Evolutionary conservation across 2,113 vertebrate species (phyloP).

Genomic region (Odocoileus hemionus): DNA sequence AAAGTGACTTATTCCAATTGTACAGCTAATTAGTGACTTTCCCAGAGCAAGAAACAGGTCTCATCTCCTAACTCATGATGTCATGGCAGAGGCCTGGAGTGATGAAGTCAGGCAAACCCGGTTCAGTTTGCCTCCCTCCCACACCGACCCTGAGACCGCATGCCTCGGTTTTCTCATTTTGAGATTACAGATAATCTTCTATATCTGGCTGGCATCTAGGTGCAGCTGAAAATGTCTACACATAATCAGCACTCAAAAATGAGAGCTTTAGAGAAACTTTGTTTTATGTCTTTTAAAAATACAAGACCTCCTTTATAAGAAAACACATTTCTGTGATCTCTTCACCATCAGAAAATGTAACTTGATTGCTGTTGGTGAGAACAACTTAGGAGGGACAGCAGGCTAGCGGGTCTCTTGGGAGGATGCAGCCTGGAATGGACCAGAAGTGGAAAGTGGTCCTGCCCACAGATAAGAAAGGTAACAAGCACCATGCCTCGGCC

Average conservation of each 20-base stretch:
- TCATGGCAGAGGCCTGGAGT: background rate
- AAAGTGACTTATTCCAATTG: background rate
- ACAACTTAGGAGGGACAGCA: background rate
- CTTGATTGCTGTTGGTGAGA: background rate
- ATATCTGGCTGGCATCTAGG: background rate
- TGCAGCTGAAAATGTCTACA: background rate
- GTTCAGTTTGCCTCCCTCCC: background rate
- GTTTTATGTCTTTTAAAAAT: conserved; percentile 25
- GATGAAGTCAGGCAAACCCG: background rate
- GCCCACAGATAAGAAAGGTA: background rate
- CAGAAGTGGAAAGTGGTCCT: background rate
- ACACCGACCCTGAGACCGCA: background rate
- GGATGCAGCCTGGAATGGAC: background rate
- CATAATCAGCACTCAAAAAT: background rate
- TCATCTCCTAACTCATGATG: background rate
- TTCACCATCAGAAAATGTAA: background rate
- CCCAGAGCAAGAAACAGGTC: background rate
- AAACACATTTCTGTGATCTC: background rate
- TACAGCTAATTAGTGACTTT: background rate
- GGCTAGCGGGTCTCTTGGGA: background rate
- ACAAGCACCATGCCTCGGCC: background rate
- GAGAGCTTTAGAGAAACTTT: background rate
- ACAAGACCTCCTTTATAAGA: background rate
- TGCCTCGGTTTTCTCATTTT: background rate
- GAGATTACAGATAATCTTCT: background rate